Percentiles rank a stretch among this genome's conserved stretches.
phyloP scores from a whole-genome alignment of 2,797 vertebrate genomes.

The Anas georgica region DNA sequence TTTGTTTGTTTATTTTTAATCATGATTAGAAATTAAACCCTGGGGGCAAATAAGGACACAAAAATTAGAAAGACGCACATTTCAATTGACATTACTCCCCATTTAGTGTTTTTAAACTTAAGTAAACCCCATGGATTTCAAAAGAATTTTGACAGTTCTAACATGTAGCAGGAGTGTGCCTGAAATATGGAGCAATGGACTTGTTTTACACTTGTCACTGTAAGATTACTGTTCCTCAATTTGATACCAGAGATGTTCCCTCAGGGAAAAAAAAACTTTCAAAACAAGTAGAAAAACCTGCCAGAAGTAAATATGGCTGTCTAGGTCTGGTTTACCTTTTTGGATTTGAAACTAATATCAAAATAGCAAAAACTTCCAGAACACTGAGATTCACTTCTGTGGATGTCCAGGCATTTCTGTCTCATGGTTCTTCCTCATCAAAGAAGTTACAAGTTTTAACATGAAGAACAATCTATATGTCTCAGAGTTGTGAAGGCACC shows the following conservation, averaged over 20 bases:
- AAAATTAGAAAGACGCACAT: not conserved
- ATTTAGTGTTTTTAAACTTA: not conserved
- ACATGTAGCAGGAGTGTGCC: not conserved
- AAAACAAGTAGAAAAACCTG: not conserved
- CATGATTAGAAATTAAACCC: not conserved
- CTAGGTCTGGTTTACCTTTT: not conserved
- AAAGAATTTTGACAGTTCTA: not conserved
- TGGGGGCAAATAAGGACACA: not conserved
- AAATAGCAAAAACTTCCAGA: not conserved
- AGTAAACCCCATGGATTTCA: not conserved
- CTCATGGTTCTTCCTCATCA: not conserved
- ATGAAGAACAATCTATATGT: not conserved
- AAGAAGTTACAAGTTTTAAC: not conserved
- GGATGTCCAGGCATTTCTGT: not conserved
- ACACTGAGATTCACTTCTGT: not conserved
- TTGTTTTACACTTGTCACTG: not conserved
- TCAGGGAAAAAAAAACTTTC: not conserved
- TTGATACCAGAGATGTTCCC: not conserved
- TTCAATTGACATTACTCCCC: not conserved
- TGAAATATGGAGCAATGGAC: not conserved
- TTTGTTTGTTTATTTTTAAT: not conserved
- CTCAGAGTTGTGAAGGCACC: not conserved
- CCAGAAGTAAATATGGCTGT: not conserved
- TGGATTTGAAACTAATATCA: not conserved
- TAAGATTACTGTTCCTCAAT: not conserved